Evolutionary conservation across 2,888 invertebrate species (phyloP), one percentile per base, ranked within the genome.

Genomic region (Lymantria monacha): DNA sequence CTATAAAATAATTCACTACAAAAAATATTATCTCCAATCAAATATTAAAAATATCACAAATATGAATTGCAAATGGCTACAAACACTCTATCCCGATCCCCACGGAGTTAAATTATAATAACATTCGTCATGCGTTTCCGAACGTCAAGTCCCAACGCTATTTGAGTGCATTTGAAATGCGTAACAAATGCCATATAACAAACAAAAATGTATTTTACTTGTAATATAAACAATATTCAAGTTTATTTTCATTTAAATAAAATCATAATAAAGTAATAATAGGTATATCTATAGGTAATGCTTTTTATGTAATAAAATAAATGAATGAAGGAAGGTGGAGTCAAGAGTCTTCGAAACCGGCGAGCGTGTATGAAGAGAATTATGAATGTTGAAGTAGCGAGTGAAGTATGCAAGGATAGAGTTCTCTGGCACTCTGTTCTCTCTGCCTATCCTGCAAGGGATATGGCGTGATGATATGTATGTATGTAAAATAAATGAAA

Each of bases 131-230:
- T 55, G 57, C 61, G 58, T 49, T 56, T 65, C 60, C 49, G 51
- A 68, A 69, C 57, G 58, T 63, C 61, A 62, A 44, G 15, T 53
- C 57, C 42, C 66, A 57, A 68, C 63, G 62, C 63, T 54, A 59
- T 47, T 49, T 49, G 71, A 81, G 71, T 79, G 83, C 81, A 75
- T 76, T 79, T 74, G 72, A 79, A 72, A 70, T 59, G 73, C 80
- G 74, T 77, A 61, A 74, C 82, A 72, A 74, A 81, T 55, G 56
- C 59, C 56, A 53, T 44, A 46, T 48, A 47, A n/a, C n/a, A 46
- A 57, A 59, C 61, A 57, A 58, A 53, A 15, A 44, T 50, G 46
- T 0, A 22, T 42, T 42, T 11, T 46, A 12, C 14, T 38, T 0
- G 0, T 9, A 0, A 9, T 7, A 22, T 44, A 49, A 51, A 55